Evolutionary conservation across 2,888 invertebrate genomes (phyloP), one percentile per base, ranked within the genome.

Genomic region (Arrhopalites spinosus): DNA sequence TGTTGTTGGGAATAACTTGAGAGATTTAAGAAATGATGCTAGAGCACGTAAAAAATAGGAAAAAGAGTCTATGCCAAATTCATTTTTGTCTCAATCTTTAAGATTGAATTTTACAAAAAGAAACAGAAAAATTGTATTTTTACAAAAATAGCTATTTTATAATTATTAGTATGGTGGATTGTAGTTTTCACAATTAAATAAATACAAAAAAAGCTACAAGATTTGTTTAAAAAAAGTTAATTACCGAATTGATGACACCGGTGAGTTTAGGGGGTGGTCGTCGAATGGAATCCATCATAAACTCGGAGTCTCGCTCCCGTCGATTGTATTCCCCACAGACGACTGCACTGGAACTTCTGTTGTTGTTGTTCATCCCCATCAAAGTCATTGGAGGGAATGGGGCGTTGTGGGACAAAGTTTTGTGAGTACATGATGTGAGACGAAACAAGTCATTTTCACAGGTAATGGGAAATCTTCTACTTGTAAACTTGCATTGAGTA

Each of bases 361-460:
- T 73, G 11, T 36, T 36, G 36, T n/a, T n/a, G n/a, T n/a, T n/a
- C n/a, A n/a, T 53, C 7, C 15, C 15, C 11, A 59, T 23, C 8
- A 20, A n/a, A 3, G 53, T 59, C 23, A 59, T 8, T 20, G 59
- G 59, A 20, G 20, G 59, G n/a, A 63, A 36, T 17, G 29, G 68
- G 61, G 63, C 59, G 45, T 8, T 71, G 27, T 50, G 47, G 50
- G 43, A 29, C 56, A 59, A 7, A 47, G 45, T 47, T 64, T 73
- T 64, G 64, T 77, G 77, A 8, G 74, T 61, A 43, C 77, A 77
- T 2, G 76, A 64, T 17, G 73, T 17, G 1, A 77, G 56, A 11
- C 74, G 61, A 64, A 74, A 77, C 73, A 77, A 70, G 30, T 77
- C 77, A 43, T 64, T 77, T 36, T 77, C 77, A 64, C 74, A 74